Conservation (phyloP, 1,140 invertebrate genomes). For the Neelides sp. region DNA sequence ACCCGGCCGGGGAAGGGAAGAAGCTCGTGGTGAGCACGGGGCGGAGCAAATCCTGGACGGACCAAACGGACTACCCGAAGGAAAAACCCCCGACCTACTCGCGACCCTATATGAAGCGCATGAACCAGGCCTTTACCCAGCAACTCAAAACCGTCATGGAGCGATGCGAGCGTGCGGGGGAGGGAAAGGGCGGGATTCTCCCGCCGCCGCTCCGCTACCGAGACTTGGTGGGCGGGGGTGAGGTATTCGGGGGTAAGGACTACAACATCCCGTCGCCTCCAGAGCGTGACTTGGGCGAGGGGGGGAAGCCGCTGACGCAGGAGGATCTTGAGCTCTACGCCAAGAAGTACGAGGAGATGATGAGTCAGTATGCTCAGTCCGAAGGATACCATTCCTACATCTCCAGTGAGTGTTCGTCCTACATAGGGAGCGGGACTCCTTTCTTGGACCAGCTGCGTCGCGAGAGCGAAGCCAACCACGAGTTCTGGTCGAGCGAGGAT, state of each 20-base stretch:
- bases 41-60: slow-evolving; percentile 58
- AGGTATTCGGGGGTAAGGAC: slow-evolving; percentile 49
- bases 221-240: slow-evolving; percentile 42
- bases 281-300: slow-evolving; percentile 47
- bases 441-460: slow-evolving; percentile 53
- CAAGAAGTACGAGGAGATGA: slow-evolving; percentile 45
- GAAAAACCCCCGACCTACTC: slow-evolving; percentile 51
- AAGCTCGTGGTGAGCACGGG: slow-evolving; percentile 32
- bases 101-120: slow-evolving; percentile 51
- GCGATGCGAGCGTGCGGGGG: slow-evolving; percentile 58
- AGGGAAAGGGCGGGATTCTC: slow-evolving; percentile 12
- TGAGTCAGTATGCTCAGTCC: slow-evolving; percentile 57
- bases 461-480: slow-evolving; percentile 31
- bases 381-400: slow-evolving; percentile 72
- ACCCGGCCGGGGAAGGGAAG: slow-evolving; percentile 35
- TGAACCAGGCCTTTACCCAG: slow-evolving; percentile 44
- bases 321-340: slow-evolving; percentile 58
- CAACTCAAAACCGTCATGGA: slow-evolving; percentile 62
- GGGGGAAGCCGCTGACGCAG: slow-evolving; percentile 46
- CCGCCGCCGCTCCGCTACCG: slow-evolving; percentile 25
- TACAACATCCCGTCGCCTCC: slow-evolving; percentile 62
- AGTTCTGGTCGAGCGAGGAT: slow-evolving; percentile 25
- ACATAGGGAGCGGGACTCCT: slow-evolving; percentile 50
- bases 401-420: slow-evolving; percentile 58
- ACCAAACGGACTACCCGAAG: slow-evolving; percentile 59